Base-by-base conservation (phyloP, 1,140 invertebrate species). In the Bombus consobrinus region DNA sequence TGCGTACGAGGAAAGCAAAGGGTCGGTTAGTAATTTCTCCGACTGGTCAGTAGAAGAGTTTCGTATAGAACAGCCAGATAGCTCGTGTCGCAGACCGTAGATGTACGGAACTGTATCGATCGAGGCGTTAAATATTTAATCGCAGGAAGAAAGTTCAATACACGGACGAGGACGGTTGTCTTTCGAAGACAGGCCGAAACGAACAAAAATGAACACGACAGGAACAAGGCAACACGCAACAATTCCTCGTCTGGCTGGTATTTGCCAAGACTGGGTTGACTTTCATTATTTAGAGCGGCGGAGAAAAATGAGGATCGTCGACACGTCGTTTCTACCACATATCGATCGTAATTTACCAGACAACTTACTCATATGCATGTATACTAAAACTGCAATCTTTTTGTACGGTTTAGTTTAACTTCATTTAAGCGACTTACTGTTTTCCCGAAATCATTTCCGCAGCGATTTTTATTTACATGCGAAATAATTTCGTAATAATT, bases 71-170 rank as follows among this genome's bases (percentile, higher is more conserved):
- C 85, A 53, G 81, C 83, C 87, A 43, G 85, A 89, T 83, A 74
- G 83, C 81, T 62, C 47, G 83, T 81, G 74, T 85, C 87, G 80
- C 69, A 71, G 53, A 37, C 39, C 69, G 73, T 66, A 62, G 80
- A 88, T 83, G 73, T 87, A 91, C 83, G 87, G 81, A 88, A 88
- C 83, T 83, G 81, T 93, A 93, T 93, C 91, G 93, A 93, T 91
- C 93, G 74, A 57, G 28, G 66, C 87, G 90, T 93, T 92, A 93
- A 91, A 93, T 93, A 93, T 93, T 93, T 88, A 93, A 92, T 93
- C 89, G 84, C 77, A 87, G 87, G 86, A 90, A 91, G 92, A 92
- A 93, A 93, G 92, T 93, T 93, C 92, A 93, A 93, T 93, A 93
- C 88, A 91, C 90, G 64, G 84, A 85, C 79, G 75, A 81, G 87